A percentile compares a stretch with the other conserved stretches of the same genome.
phyloP scores from a whole-genome alignment of 2,888 invertebrate species.

The Galeopsomyia nigrocyanea region DNA sequence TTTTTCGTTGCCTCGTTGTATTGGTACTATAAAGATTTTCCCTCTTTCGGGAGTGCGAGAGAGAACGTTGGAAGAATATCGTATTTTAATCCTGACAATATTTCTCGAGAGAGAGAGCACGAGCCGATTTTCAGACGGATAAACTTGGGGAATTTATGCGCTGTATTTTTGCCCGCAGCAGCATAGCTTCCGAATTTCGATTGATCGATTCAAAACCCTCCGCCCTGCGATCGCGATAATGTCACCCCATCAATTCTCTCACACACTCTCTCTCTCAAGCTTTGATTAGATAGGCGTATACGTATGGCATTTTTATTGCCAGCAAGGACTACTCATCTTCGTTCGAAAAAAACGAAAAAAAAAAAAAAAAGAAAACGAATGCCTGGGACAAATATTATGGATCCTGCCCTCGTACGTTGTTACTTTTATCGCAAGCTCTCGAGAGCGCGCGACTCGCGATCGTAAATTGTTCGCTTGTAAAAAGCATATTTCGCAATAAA shows the following conservation, averaged over 20 bases:
- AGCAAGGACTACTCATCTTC: conserved; percentile 42
- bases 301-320: conserved; percentile 53
- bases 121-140: conserved; percentile 29
- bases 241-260: conserved; percentile 55
- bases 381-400: conserved; percentile 20
- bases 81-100: conserved; percentile 23
- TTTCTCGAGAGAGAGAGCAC: conserved; percentile 14
- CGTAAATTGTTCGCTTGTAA: background rate
- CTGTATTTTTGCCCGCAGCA: conserved; percentile 29
- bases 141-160: conserved; percentile 40
- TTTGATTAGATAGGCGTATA: conserved; percentile 58
- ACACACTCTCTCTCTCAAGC: conserved; percentile 22
- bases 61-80: background rate
- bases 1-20: background rate
- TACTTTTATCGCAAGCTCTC: conserved; percentile 3
- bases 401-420: background rate
- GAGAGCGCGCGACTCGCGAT: background rate
- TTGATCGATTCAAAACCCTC: conserved; percentile 50
- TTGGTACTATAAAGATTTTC: background rate
- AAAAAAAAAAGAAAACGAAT: conserved; percentile 19
- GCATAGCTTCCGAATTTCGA: conserved; percentile 36
- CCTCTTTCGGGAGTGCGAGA: background rate
- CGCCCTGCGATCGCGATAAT: conserved; percentile 51
- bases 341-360: conserved; percentile 13
- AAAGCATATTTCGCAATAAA: conserved; percentile 8